Evolutionary conservation across 2,797 vertebrate genomes (phyloP).

Genomic region (Xiphophorus birchmanni): DNA sequence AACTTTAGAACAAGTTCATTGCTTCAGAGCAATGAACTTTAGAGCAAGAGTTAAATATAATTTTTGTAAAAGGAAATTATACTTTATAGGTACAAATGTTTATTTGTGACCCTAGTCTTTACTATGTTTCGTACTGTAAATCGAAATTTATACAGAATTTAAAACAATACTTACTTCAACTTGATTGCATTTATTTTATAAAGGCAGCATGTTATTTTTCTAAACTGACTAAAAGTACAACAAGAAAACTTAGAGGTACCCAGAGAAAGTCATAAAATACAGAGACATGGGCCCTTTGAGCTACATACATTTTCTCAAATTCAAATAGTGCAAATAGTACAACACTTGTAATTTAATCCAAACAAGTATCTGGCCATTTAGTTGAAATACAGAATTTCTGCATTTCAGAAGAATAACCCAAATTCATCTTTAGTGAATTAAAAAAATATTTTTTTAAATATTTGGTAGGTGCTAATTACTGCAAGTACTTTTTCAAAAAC

Average conservation of each 20-base stretch:
- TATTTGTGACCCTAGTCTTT: neutral
- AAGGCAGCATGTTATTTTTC: neutral
- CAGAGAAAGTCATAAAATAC: neutral
- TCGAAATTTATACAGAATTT: neutral
- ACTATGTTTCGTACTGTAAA: neutral
- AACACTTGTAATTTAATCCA: neutral
- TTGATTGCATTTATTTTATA: neutral
- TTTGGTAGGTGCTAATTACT: neutral
- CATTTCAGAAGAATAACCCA: neutral
- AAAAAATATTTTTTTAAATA: neutral
- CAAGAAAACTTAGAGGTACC: neutral
- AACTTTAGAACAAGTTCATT: neutral
- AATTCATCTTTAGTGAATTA: neutral
- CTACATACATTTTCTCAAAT: neutral
- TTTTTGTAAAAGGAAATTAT: neutral
- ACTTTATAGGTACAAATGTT: neutral
- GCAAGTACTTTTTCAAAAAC: neutral
- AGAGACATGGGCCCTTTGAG: neutral
- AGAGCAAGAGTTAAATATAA: neutral
- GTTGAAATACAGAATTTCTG: neutral
- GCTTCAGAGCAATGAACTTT: neutral
- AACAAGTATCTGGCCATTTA: neutral
- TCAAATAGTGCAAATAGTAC: neutral
- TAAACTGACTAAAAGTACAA: neutral
- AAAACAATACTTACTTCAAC: neutral